Conservation (phyloP, 2,797 vertebrate species). For the Limosa lapponica region DNA sequence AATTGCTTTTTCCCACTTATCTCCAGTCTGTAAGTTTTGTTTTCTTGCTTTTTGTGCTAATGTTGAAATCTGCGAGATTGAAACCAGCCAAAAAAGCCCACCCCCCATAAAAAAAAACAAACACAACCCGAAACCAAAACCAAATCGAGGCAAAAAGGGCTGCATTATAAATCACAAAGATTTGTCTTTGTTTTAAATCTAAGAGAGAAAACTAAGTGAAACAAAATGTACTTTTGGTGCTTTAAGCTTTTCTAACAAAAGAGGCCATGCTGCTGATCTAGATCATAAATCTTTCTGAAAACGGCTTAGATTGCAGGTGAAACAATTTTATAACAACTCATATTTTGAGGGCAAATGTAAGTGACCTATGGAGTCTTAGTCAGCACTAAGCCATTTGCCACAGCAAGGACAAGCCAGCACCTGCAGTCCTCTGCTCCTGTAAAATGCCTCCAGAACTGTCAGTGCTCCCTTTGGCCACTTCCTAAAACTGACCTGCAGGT, state of each 20-base stretch:
- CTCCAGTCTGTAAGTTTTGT: neutral
- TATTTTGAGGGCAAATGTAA: conserved; percentile 26
- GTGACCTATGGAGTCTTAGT: conserved; percentile 42
- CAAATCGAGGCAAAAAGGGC: neutral
- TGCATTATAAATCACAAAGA: neutral
- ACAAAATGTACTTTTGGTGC: neutral
- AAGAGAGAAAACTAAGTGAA: neutral
- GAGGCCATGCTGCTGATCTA: neutral
- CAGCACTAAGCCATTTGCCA: neutral
- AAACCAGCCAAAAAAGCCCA: neutral
- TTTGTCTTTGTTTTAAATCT: neutral
- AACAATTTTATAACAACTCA: conserved; percentile 15
- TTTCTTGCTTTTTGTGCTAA: neutral
- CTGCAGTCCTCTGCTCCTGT: neutral
- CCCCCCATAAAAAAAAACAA: neutral
- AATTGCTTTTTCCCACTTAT: neutral
- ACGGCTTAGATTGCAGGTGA: conserved; percentile 29
- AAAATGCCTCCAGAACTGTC: neutral
- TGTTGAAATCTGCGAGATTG: neutral
- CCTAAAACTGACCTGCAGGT: neutral
- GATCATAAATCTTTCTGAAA: conserved; percentile 36
- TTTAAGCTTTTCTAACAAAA: neutral
- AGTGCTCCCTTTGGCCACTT: neutral
- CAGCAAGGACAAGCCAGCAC: conserved; percentile 28
- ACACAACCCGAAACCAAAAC: rapidly evolving